A percentile compares a stretch with the other conserved stretches of the same genome.
Conservation (phyloP, 2,797 vertebrate species). For the Synanceia verrucosa region DNA sequence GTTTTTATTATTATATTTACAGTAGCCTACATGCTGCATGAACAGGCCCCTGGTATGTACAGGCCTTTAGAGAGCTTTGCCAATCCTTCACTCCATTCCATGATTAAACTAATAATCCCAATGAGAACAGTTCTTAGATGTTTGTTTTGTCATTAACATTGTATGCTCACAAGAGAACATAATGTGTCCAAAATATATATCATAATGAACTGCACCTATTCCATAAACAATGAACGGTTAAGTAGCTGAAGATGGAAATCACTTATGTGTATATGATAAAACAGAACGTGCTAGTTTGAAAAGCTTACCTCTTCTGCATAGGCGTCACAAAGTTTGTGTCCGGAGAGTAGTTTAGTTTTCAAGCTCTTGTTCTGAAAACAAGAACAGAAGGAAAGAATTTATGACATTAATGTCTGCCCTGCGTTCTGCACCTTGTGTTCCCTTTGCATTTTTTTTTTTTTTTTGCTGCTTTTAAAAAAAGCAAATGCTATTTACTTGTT, state of each 20-base stretch:
- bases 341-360: conserved; percentile 96
- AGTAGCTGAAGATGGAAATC: conserved; percentile 3
- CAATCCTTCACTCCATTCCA: neutral
- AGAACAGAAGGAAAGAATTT: conserved; percentile 8
- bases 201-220: conserved; percentile 8
- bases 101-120: neutral
- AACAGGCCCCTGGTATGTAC: neutral
- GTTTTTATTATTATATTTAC: no score
- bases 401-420: conserved; percentile 13
- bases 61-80: neutral
- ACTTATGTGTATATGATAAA: conserved; percentile 15
- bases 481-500: conserved; percentile 18
- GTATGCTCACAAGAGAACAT: neutral
- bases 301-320: conserved; percentile 94
- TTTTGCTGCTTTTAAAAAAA: conserved; percentile 21
- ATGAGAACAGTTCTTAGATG: neutral
- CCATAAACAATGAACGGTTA: conserved; percentile 19
- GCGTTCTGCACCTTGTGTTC: neutral
- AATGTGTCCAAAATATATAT: neutral
- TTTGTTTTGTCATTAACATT: neutral
- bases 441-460: neutral
- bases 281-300: conserved; percentile 19
- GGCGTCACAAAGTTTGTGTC: conserved; percentile 95
- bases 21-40: no score
- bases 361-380: conserved; percentile 95